Base-by-base conservation (phyloP, 2,113 vertebrate genomes). In the Mobula hypostoma region DNA sequence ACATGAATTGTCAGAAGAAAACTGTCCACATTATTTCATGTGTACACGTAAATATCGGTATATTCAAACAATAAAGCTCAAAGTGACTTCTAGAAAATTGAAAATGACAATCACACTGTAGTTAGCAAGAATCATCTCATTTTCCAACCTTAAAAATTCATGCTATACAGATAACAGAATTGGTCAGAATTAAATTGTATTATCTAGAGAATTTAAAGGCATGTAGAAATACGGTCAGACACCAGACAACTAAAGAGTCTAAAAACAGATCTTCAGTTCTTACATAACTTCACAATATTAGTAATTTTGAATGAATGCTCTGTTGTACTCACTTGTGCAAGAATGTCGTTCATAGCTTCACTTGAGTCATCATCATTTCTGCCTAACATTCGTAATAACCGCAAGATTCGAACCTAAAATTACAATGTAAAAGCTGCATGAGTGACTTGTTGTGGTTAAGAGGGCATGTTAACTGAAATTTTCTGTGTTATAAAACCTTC, bases 271-370 rank as follows among this genome's bases (percentile, higher is more conserved):
- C 61, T 61, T 61, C 4, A 14, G 29, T 36, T 66, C 27, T 88
- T 90, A 68, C n/a, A 90, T 5, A 15, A 66, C 32, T 29, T 12
- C 15, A 56, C 4, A 12, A n/a, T 27, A 68, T 87, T 63, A 15
- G 24, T 12, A 85, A 63, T 6, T 27, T 27, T 90, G 7, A 1
- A 7, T 15, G 11, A 48, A 48, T 48, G 48, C 48, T 48, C 48
- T 48, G 11, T 14, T 32, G 29, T 90, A 4, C 32, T 96, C 95
- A 99, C 99, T 98, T 99, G 99, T 96, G 99, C 99, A 96, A 99
- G 98, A 96, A 99, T 99, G 96, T 99, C 99, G 96, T 99, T 99
- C 99, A 99, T 99, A 95, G 99, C 99, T 98, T 99, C 99, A 97
- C 99, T 99, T 94, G 99, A 99, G 96, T 99, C 99, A 27, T 99